Conservation (phyloP, 1,140 invertebrate genomes). For the Trinorchestia longiramus region DNA sequence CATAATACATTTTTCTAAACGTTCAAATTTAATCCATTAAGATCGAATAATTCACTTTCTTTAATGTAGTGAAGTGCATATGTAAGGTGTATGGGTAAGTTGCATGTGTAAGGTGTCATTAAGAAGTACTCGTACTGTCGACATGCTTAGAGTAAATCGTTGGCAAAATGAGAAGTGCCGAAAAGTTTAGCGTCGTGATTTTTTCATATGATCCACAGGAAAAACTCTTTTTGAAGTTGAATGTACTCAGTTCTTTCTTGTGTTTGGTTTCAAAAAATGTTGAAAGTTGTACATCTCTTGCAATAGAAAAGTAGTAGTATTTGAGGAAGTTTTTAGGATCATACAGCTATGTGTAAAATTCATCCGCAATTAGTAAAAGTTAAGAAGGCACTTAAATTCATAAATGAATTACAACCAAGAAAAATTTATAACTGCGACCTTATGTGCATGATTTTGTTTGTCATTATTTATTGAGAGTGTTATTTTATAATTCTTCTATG, state of each 20-base stretch:
- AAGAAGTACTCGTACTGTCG: too few relatives aligned
- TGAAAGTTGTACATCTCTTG: neutral
- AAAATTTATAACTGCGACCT: neutral
- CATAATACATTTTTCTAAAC: neutral
- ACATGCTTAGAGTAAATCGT: neutral
- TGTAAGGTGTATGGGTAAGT: too few relatives aligned
- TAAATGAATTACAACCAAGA: neutral
- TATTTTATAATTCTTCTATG: neutral
- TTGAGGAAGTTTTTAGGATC: neutral
- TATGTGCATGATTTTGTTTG: too few relatives aligned
- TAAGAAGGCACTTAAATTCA: neutral
- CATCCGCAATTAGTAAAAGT: neutral
- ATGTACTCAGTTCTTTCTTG: neutral
- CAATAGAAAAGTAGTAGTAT: neutral
- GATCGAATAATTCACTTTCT: neutral
- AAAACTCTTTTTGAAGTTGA: neutral
- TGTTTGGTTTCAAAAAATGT: too few relatives aligned
- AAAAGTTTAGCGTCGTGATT: too few relatives aligned
- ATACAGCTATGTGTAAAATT: neutral
- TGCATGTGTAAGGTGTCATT: neutral
- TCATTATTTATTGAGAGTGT: neutral
- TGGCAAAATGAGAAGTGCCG: neutral
- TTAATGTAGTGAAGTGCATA: neutral
- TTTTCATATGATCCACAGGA: too few relatives aligned
- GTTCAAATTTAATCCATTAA: neutral